Evolutionary conservation across 2,113 vertebrate genomes (phyloP), one percentile per base, ranked within the genome.

Genomic region (Sturnus vulgaris): DNA sequence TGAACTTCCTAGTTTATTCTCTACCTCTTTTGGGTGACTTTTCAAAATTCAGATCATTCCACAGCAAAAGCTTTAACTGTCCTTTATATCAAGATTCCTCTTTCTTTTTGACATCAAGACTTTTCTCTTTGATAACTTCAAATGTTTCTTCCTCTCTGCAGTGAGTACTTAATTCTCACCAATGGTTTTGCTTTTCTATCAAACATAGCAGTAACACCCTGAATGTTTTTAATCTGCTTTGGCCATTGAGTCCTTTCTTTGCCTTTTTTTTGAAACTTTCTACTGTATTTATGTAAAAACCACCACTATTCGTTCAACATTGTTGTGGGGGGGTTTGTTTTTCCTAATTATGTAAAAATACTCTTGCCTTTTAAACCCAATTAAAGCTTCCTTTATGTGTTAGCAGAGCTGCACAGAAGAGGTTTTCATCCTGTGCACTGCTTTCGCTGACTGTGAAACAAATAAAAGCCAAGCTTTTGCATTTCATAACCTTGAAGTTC

Each of bases 401-500:
- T 85, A 91, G 84, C 82, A 81, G 92, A 93, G 82, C 77, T 89
- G 53, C 75, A 93, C 71, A 89, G 95, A 5, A 5, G 78, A 96
- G 95, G 86, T 97, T 94, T 96, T 92, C 64, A 92, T 95, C 90
- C 91, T 96, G 64, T 86, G 86, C 75, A 65, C 68, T 85, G 85
- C 88, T 96, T 96, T 89, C 39, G 24, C 91, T 95, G 94, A 93
- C 96, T 94, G 92, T 87, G 96, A 96, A 96, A 93, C 96, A 97
- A 97, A 97, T 94, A 97, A 97, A 97, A 97, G 95, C 39, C 44
- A 93, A 82, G 93, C 83, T 95, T 97, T 96, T 97, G 96, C 96
- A 93, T 97, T 98, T 96, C 93, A 95, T 98, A 96, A 96, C 97
- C 97, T 97, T 98, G 97, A 97, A 86, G 95, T 97, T 95, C 88